Conservation (phyloP, 2,888 invertebrate species). For the Caradrina clavipalpis region DNA sequence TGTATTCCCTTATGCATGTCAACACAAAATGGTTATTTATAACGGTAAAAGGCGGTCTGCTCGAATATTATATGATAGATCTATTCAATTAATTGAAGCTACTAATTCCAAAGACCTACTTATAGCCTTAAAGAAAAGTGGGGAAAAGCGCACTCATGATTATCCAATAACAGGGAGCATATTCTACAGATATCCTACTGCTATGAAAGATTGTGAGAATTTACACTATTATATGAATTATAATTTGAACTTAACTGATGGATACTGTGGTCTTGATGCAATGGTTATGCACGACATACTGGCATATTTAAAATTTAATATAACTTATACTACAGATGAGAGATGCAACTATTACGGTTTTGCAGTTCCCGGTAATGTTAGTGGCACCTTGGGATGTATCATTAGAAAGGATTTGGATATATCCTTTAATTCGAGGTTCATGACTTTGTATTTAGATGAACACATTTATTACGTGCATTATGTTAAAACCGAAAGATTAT, state of each 20-base stretch:
- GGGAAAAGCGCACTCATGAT: slow-evolving; percentile 56
- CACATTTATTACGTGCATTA: slow-evolving; percentile 67
- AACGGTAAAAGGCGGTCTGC: slow-evolving; percentile 61
- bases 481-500: slow-evolving; percentile 70
- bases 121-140: slow-evolving; percentile 42
- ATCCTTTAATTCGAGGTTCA: slow-evolving; percentile 79
- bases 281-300: slow-evolving; percentile 74
- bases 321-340: slow-evolving; percentile 54
- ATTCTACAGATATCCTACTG: slow-evolving; percentile 77
- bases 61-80: slow-evolving; percentile 68
- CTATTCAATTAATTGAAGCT: slow-evolving; percentile 63
- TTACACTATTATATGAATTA: slow-evolving; percentile 65
- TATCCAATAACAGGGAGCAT: slow-evolving; percentile 74
- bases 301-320: slow-evolving; percentile 69
- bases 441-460: slow-evolving; percentile 67
- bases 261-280: slow-evolving; percentile 76
- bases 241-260: slow-evolving; percentile 57
- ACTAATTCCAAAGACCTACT: slow-evolving; percentile 47
- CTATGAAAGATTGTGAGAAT: slow-evolving; percentile 69
- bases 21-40: slow-evolving; percentile 67
- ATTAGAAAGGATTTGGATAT: slow-evolving; percentile 70
- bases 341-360: slow-evolving; percentile 68
- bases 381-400: slow-evolving; percentile 73
- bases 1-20: slow-evolving; percentile 72
- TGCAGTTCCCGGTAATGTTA: slow-evolving; percentile 49